Evolutionary conservation across 2,797 vertebrate genomes (phyloP).

Genomic region (Gymnothorax reevesii): DNA sequence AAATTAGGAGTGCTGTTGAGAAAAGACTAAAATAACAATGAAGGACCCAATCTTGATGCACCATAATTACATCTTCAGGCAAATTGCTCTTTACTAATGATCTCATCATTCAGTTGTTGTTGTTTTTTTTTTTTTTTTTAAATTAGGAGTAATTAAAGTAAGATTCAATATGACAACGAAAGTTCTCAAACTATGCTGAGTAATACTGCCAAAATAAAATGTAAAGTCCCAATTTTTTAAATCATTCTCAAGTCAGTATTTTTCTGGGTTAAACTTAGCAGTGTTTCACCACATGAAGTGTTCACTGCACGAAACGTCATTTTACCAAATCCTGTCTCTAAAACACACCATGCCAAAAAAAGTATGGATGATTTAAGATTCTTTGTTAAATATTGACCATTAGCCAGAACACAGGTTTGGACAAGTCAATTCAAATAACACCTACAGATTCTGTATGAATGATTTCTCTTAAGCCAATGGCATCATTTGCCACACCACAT

Average conservation of each 20-base stretch:
- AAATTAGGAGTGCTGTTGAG: neutral
- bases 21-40: neutral
- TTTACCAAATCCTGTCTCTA: neutral
- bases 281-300: neutral
- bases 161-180: too few relatives aligned
- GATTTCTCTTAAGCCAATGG: neutral
- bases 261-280: neutral
- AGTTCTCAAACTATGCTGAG: neutral
- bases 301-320: neutral
- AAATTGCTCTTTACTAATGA: slow-evolving; percentile 4
- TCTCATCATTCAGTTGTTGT: slow-evolving; percentile 1
- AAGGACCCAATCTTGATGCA: neutral
- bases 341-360: neutral
- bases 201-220: neutral
- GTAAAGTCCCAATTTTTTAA: neutral
- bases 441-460: neutral
- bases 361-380: neutral
- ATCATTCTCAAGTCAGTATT: neutral
- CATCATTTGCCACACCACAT: neutral
- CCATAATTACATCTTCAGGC: slow-evolving; percentile 6
- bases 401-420: neutral
- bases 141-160: neutral
- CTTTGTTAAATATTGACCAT: neutral
- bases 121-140: neutral
- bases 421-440: neutral